Percentiles rank a stretch among this genome's conserved stretches.
Evolutionary conservation across 2,797 vertebrate genomes (phyloP).

Genomic region (Oryzias dopingdopingensis): DNA sequence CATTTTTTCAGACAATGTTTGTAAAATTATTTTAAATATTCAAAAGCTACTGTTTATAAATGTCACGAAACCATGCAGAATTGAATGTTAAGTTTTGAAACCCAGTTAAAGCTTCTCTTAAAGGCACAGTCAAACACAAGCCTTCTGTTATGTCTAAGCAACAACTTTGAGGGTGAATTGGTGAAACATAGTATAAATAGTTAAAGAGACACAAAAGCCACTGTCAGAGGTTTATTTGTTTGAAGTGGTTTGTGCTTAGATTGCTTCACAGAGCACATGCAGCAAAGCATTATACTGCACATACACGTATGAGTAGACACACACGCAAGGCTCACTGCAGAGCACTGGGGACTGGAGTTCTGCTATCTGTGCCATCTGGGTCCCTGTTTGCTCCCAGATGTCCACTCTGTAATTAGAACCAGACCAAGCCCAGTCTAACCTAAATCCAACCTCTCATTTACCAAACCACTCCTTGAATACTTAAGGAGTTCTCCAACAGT

Average conservation of each 20-base stretch:
- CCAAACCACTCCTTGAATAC: constrained; percentile 63
- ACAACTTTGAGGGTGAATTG: constrained; percentile 31
- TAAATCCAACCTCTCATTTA: constrained; percentile 69
- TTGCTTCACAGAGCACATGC: constrained; percentile 32
- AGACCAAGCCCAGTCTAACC: constrained; percentile 50
- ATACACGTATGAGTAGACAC: constrained; percentile 15
- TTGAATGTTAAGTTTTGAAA: neutral
- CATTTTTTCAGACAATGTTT: too few relatives aligned
- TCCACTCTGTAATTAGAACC: constrained; percentile 75
- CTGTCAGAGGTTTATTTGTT: constrained; percentile 60
- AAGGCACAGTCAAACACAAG: neutral
- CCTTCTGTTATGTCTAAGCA: constrained; percentile 6
- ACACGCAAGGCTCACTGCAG: constrained; percentile 23
- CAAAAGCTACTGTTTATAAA: too few relatives aligned
- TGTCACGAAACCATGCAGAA: neutral
- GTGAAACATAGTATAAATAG: constrained; percentile 72
- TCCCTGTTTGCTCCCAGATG: constrained; percentile 62
- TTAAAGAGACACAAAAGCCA: constrained; percentile 78
- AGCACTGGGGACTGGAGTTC: constrained; percentile 47
- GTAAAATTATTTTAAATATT: too few relatives aligned
- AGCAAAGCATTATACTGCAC: constrained; percentile 1
- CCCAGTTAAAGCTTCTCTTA: neutral
- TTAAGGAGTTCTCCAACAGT: constrained; percentile 65
- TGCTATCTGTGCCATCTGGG: constrained; percentile 58
- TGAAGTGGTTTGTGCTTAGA: constrained; percentile 70